These are phyloP conservation scores for Poeciliopsis paucimaculata DNA, from an alignment of 2,797 vertebrate species.

Conservation along the genomic window DNA sequence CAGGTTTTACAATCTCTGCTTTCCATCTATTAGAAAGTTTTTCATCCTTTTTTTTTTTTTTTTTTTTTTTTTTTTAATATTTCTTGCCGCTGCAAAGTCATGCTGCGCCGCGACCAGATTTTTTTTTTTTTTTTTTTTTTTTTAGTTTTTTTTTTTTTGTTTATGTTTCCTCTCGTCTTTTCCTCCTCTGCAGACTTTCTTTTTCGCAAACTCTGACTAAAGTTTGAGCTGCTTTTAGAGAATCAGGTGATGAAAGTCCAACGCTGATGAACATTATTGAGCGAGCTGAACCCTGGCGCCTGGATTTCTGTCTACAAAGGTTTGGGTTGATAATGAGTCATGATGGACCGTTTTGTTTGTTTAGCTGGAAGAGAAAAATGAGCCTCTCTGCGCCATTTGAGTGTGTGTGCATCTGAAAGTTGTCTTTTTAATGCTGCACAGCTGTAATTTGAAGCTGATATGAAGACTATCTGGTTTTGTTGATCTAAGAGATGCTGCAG, in stretches of 20 bases:
- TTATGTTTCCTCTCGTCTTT: conserved; percentile 7
- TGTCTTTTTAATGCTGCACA: conserved; percentile 4
- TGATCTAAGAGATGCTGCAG: not conserved
- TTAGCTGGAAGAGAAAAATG: conserved; percentile 13
- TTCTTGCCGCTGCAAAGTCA: not conserved
- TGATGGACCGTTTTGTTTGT: conserved; percentile 21
- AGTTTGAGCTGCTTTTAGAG: conserved; percentile 15
- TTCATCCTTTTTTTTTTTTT: not conserved
- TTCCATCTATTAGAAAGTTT: not conserved
- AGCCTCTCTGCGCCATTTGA: conserved; percentile 5
- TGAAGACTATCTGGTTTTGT: not conserved
- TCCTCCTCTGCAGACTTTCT: not conserved
- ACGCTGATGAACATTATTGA: conserved; percentile 33
- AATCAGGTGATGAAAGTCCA: conserved; percentile 25
- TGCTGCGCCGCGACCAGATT: too few species aligned
- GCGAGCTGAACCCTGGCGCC: conserved; percentile 29
- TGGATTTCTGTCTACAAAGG: conserved; percentile 15
- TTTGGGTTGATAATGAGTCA: conserved; percentile 45
- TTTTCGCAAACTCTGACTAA: not conserved
- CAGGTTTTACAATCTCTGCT: conserved; percentile 54
- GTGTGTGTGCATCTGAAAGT: not conserved
- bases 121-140: not conserved
- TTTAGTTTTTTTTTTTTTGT: not conserved
- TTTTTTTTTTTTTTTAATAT: not conserved
- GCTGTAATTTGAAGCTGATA: not conserved